These are phyloP conservation scores for Triplophysa siluroides DNA, from an alignment of 2,113 vertebrate species.

Conservation along the genomic window DNA sequence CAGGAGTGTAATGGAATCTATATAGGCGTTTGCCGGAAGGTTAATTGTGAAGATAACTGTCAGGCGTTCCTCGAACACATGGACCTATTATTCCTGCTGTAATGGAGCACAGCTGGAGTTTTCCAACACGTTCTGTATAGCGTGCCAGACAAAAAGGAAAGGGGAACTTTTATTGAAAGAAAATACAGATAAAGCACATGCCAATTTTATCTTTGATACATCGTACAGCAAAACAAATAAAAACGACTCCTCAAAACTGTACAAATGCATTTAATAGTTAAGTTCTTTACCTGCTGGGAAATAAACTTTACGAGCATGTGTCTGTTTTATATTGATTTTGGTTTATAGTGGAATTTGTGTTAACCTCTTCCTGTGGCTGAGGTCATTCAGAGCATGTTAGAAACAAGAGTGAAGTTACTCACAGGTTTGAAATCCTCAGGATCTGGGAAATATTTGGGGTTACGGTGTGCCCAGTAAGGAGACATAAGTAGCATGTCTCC, in stretches of 20 bases:
- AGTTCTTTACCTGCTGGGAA: constrained; percentile 7
- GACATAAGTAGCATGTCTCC: constrained; percentile 83
- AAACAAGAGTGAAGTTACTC: constrained; percentile 59
- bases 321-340: constrained; percentile 10
- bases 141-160: constrained; percentile 10
- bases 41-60: constrained; percentile 40
- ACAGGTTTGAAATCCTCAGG: constrained; percentile 80
- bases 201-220: not conserved
- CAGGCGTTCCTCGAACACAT: constrained; percentile 23
- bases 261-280: constrained; percentile 7
- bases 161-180: constrained; percentile 25
- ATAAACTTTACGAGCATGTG: constrained; percentile 26
- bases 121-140: constrained; percentile 24
- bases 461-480: constrained; percentile 82
- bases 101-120: constrained; percentile 31
- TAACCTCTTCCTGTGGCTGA: constrained; percentile 23
- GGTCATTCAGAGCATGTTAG: constrained; percentile 3
- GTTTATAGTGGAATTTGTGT: constrained; percentile 33
- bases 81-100: constrained; percentile 20
- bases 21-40: constrained; percentile 37
- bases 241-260: not conserved
- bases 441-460: constrained; percentile 81
- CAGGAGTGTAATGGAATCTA: constrained; percentile 36
- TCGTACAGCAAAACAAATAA: not conserved
- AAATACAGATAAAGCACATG: constrained; percentile 26